Evolutionary conservation across 2,797 vertebrate species (phyloP), one percentile per base, ranked within the genome.

Genomic region (Paedocypris micromegethes): DNA sequence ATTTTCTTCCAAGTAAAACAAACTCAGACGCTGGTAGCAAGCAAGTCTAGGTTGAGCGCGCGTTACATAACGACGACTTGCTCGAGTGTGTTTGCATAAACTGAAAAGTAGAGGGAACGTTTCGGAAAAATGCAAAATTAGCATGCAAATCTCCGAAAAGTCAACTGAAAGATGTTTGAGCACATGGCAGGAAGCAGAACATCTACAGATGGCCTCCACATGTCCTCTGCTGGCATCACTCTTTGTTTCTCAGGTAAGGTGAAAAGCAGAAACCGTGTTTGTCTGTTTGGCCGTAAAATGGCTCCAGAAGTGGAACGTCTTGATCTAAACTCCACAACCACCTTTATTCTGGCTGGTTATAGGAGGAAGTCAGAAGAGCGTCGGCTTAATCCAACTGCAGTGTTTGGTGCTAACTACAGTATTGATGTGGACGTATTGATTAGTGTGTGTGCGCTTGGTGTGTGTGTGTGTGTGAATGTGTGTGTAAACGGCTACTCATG

Each of bases 171-270:
- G 72, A 86, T 86, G 83, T 88, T 75, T 77, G 72, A 69, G 70
- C 51, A 66, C 67, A 53, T 77, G 70, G 45, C 80, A 79, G 56
- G 79, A 84, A 81, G 79, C 75, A 77, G 61, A 45, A 64, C 78
- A 71, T 81, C 77, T 80, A 73, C 65, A 88, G 83, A 87, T 87
- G 85, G 85, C 80, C 81, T 74, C 83, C 85, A 87, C 83, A 86
- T 89, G 87, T 83, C 84, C 76, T 83, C 83, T 79, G 81, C 83
- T 85, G 79, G 80, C 83, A 79, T 87, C 81, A 75, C 73, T 77
- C 77, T 82, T 70, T 55, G 66, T 75, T 80, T 80, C 84, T 78
- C 75, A 74, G 75, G 86, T 86, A 87, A 87, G 82, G 82, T 84
- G 87, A 88, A 75, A 74, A 64, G 71, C 76, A 72, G 52, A 78